Evolutionary conservation across 2,113 vertebrate genomes (phyloP), one percentile per base, ranked within the genome.

Genomic region (Phyllostomus hastatus): DNA sequence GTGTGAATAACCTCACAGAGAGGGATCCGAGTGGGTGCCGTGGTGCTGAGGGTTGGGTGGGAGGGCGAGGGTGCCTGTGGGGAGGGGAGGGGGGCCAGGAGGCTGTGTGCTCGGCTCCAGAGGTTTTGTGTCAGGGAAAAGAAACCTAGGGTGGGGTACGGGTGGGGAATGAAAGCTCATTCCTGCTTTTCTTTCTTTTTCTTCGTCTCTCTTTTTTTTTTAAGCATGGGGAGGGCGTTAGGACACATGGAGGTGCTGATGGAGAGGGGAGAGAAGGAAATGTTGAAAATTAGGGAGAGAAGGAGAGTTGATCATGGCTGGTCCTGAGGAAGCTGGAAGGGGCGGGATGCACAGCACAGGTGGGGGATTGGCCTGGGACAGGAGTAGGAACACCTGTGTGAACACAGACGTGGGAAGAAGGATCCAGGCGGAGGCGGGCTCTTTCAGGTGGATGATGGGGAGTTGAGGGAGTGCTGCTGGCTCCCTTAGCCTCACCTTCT

Each of bases 401-500:
- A 17, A 20, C 28, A 7, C 31, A 1, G 24, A 5, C 10, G 4
- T 10, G 61, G 41, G 14, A 16, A 43, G 43, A 48, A 19, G 33
- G 20, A 17, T 0, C 6, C 35, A 5, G 59, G 17, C 11, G 41
- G 5, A 17, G 16, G 7, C 4, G 33, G 24, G 57, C 54, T 54
- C 50, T 75, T 76, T 54, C 10, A 57, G n/a, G 12, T 48, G 12
- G n/a, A 5, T 67, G 46, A 33, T 1, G 31, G 72, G 28, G 67
- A 28, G 33, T 20, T 15, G 10, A 90, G 48, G 35, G 10, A 11
- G 54, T n/a, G 24, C 22, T 41, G 22, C 17, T 46, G 19, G 22
- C 43, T 0, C 2, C 24, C 0, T 2, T 15, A 7, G 82, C 22
- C 8, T 54, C 11, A 4, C n/a, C 69, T 15, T 73, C 35, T 33